Percentiles rank a stretch among this genome's conserved stretches.
phyloP scores from a whole-genome alignment of 2,113 vertebrate species.

The Buteo buteo region DNA sequence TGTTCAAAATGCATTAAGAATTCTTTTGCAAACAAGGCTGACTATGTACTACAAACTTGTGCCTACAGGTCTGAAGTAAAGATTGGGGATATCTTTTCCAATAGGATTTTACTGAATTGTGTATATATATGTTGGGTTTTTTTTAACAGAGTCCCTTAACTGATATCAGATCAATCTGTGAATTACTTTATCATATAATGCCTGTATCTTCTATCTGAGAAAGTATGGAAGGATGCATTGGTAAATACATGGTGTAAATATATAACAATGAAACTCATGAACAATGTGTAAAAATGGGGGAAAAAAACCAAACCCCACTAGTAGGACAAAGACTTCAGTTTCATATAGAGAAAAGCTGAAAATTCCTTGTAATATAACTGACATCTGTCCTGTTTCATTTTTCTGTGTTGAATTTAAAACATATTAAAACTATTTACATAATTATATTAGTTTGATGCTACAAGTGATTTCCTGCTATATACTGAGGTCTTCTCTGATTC shows the following conservation, averaged over 20 bases:
- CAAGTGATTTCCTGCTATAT: background rate
- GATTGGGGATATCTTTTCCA: background rate
- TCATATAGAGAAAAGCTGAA: background rate
- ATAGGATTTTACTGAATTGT: background rate
- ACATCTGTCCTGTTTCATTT: background rate
- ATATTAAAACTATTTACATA: background rate
- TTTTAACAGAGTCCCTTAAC: background rate
- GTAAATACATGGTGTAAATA: background rate
- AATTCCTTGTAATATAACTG: background rate
- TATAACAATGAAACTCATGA: background rate
- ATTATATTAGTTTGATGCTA: background rate
- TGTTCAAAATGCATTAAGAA: background rate
- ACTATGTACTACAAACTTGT: background rate
- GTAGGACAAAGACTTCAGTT: background rate
- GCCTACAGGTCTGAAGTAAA: background rate
- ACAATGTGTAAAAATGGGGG: background rate
- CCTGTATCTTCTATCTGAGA: background rate
- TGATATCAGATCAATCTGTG: background rate
- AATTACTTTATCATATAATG: background rate
- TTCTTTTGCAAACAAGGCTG: background rate
- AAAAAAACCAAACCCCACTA: background rate
- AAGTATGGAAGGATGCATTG: background rate
- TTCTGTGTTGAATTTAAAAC: background rate
- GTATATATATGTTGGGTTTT: background rate
- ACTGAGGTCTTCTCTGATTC: background rate